Conservation (phyloP, 2,797 vertebrate genomes). For the Chromobotia macracanthus region DNA sequence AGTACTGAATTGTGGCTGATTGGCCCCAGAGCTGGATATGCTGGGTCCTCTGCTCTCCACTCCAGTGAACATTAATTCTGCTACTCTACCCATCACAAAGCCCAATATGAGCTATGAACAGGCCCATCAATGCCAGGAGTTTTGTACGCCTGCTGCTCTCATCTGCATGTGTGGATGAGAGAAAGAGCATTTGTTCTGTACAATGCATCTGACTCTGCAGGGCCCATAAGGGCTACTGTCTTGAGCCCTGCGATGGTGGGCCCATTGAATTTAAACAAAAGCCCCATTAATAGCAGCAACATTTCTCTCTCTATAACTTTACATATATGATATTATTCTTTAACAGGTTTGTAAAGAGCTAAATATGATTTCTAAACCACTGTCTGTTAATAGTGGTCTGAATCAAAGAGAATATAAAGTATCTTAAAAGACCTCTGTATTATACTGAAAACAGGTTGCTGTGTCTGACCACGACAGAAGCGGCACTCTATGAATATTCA, state of each 20-base stretch:
- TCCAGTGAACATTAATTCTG: too few species aligned
- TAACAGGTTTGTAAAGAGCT: background rate
- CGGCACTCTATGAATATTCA: slow-evolving; percentile 52
- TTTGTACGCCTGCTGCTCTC: too few species aligned
- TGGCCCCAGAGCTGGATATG: too few species aligned
- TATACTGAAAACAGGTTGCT: background rate
- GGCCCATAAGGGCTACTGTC: background rate
- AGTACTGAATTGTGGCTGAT: too few species aligned
- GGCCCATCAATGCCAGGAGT: too few species aligned
- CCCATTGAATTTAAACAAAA: background rate
- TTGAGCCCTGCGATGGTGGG: background rate
- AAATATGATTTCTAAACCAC: background rate
- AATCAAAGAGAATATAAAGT: slow-evolving; percentile 7
- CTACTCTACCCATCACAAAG: too few species aligned
- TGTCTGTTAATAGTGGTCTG: background rate
- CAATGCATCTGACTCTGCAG: too few species aligned
- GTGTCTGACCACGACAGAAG: slow-evolving; percentile 14
- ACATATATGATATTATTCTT: background rate
- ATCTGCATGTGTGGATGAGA: too few species aligned
- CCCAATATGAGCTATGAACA: too few species aligned
- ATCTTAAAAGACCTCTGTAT: background rate
- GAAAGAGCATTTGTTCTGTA: too few species aligned
- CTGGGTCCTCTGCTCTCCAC: too few species aligned
- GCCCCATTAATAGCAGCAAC: background rate
- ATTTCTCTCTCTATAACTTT: background rate